Percentiles rank a stretch among this genome's conserved stretches.
Conservation (phyloP, 2,797 vertebrate species). For the Hydrolagus colliei region DNA sequence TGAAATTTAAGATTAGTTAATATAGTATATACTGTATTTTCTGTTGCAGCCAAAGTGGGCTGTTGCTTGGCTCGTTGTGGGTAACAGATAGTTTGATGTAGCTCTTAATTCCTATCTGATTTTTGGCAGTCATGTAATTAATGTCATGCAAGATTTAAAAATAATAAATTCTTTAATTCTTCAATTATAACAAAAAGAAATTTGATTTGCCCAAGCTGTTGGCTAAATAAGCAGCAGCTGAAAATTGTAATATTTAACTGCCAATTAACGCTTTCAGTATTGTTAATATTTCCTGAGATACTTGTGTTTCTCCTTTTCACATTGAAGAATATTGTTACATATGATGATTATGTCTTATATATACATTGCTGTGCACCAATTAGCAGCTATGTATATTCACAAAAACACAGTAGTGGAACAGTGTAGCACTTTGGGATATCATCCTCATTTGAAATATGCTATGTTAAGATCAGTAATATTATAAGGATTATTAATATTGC, state of each 20-base stretch:
- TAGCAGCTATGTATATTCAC: no score
- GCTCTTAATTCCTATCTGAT: not conserved
- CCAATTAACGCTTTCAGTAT: not conserved
- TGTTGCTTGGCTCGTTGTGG: not conserved
- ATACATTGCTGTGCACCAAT: no score
- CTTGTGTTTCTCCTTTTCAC: no score
- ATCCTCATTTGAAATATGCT: no score
- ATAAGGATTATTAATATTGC: no score
- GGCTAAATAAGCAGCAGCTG: not conserved
- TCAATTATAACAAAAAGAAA: not conserved
- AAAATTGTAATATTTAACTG: not conserved
- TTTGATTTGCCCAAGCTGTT: not conserved
- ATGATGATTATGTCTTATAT: no score
- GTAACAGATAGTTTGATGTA: not conserved
- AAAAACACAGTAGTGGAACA: no score
- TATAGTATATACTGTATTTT: not conserved
- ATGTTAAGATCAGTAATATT: no score
- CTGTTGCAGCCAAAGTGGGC: not conserved
- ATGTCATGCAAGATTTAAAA: not conserved
- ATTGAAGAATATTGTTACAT: no score
- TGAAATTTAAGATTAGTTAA: not conserved
- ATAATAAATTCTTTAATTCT: not conserved
- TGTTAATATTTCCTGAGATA: not conserved
- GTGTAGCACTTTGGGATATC: no score
- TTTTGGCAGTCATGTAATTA: not conserved